Base-by-base conservation (phyloP, 2,888 invertebrate species). In the Bruchidius siliquastri region DNA sequence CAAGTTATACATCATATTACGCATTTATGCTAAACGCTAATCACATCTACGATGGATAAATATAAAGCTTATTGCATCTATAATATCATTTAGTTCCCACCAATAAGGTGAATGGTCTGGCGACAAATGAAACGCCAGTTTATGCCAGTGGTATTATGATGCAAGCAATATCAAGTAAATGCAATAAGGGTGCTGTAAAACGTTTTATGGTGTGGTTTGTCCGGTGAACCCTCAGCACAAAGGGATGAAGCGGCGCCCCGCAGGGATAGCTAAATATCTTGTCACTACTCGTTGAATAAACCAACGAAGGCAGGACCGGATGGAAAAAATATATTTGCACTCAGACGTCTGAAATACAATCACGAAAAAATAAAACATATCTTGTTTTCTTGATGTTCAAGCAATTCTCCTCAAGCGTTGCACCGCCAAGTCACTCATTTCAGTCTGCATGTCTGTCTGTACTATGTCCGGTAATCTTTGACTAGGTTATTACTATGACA, bases 201-300 rank as follows among this genome's bases (percentile, higher is more conserved):
- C 22, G 20, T 68, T 68, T 68, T 68, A 21, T 68, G 20, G 68
- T 68, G 21, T 8, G 68, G 21, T 21, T 68, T 22, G 68, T 21
- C 20, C 13, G 8, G 68, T 22, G 20, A 22, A 21, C 22, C 21
- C 68, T 22, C 22, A 18, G 22, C 74, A 79, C 76, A 80, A 80
- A 80, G 79, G 80, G 80, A 80, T 76, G 79, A 77, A 78, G 70
- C 76, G 74, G 75, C 78, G 72, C 75, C 82, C 82, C 78, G 78
- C 77, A 22, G 81, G 69, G 79, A 79, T 77, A 76, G 81, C 81
- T 81, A 82, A 81, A 81, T 82, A 80, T 81, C 79, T 80, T 81
- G 77, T 77, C 77, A 77, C 72, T 76, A 73, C 73, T 73, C 73
- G 73, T 73, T 75, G 75, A 75, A 75, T 73, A 71, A 77, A 76